Evolutionary conservation across 2,888 invertebrate genomes (phyloP).

Genomic region (Cryptocephalus moraei): DNA sequence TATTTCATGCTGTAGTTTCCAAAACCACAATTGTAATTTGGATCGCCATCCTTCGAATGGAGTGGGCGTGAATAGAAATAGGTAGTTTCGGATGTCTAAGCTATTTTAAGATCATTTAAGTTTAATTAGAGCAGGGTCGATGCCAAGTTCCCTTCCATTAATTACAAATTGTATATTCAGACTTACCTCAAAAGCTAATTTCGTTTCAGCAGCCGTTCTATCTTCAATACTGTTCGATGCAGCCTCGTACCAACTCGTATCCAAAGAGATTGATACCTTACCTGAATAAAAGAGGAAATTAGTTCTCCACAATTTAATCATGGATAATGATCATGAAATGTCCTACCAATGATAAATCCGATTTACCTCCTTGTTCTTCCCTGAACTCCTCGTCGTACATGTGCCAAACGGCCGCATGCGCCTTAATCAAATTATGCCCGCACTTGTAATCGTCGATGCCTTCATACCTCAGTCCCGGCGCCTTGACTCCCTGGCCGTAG

Average conservation of each 20-base stretch:
- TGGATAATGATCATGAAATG: background rate
- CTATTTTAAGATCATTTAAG: no score
- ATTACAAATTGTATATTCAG: no score
- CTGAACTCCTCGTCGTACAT: slow-evolving; percentile 4
- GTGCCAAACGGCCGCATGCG: slow-evolving; percentile 5
- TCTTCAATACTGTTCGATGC: slow-evolving; percentile 44
- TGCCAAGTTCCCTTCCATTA: no score
- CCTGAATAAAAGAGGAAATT: slow-evolving; percentile 3
- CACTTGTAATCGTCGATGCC: slow-evolving; percentile 4
- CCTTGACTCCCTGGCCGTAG: slow-evolving; percentile 5
- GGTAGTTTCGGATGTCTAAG: no score
- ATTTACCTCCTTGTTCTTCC: slow-evolving; percentile 3
- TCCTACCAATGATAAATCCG: background rate
- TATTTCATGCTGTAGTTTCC: no score
- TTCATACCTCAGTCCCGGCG: slow-evolving; percentile 1
- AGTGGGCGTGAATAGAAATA: no score
- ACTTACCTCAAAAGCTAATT: slow-evolving; percentile 44
- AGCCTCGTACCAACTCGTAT: slow-evolving; percentile 52
- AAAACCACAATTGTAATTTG: no score
- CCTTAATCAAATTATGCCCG: slow-evolving; percentile 4
- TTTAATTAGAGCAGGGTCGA: no score
- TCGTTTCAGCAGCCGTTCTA: slow-evolving; percentile 45
- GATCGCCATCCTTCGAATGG: no score
- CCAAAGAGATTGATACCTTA: slow-evolving; percentile 38
- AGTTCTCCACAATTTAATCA: background rate